Percentiles rank a stretch among this genome's conserved stretches.
Conservation (phyloP, 2,888 invertebrate species). For the Zonitis immaculata region DNA sequence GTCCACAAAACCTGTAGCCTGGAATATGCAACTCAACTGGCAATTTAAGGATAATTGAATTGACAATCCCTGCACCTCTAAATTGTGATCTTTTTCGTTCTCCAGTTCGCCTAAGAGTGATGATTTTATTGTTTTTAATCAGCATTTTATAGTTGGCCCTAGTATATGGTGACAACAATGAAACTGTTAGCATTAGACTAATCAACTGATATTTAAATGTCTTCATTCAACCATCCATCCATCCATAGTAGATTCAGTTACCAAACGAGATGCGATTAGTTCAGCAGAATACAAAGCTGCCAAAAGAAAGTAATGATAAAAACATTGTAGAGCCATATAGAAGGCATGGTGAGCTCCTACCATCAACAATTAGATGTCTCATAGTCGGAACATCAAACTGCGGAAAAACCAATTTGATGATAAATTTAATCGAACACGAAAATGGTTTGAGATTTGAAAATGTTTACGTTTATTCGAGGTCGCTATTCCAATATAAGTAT, state of each 20-base stretch:
- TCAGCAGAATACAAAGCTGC: not conserved
- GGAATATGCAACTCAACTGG: constrained; percentile 24
- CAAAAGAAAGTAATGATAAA: not conserved
- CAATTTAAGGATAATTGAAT: constrained; percentile 20
- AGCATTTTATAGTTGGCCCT: no score
- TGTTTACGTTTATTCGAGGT: constrained; percentile 39
- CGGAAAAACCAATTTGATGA: constrained; percentile 41
- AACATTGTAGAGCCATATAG: constrained; percentile 33
- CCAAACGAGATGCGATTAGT: constrained; percentile 7
- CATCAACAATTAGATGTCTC: constrained; percentile 22
- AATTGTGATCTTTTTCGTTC: no score
- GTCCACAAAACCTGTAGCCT: constrained; percentile 29
- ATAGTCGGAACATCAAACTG: constrained; percentile 40
- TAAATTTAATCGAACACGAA: constrained; percentile 33
- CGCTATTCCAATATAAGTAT: constrained; percentile 36
- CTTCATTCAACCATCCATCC: not conserved
- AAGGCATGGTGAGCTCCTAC: constrained; percentile 2
- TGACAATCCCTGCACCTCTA: constrained; percentile 19
- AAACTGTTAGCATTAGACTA: no score
- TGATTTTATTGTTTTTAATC: no score
- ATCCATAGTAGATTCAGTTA: not conserved
- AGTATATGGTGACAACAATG: no score
- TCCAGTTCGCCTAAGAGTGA: not conserved
- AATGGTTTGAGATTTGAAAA: constrained; percentile 42
- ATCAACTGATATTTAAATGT: no score